A percentile compares a stretch with the other conserved stretches of the same genome.
These are phyloP conservation scores for Eucidaris tribuloides DNA, from an alignment of 35 echinoderm and acorn worm genomes.

Conservation along the genomic window DNA sequence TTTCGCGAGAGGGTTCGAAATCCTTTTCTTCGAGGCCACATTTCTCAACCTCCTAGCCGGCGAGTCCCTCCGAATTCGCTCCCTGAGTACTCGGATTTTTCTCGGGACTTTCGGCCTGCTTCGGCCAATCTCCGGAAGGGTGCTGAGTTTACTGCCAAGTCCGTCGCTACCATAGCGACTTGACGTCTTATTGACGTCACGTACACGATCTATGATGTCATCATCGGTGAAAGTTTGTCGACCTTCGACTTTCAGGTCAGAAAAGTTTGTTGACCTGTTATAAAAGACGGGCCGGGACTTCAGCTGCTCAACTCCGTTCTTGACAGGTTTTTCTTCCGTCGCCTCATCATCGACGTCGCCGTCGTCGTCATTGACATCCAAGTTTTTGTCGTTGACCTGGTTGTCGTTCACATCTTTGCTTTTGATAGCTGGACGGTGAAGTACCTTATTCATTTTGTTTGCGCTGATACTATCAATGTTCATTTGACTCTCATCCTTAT, in stretches of 20 bases:
- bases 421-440: too few species aligned
- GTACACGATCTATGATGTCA: conserved; percentile 10
- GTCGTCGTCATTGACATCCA: neutral
- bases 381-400: neutral
- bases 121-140: neutral
- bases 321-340: too few species aligned
- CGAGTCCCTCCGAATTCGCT: neutral
- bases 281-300: too few species aligned
- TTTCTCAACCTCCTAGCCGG: neutral
- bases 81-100: neutral
- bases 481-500: too few species aligned
- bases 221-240: neutral
- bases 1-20: neutral
- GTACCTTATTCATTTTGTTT: too few species aligned
- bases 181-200: neutral
- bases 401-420: too few species aligned
- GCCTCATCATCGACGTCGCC: neutral
- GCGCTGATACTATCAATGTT: too few species aligned
- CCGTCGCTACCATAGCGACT: neutral
- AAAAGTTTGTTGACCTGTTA: conserved; percentile 4
- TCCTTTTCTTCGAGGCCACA: neutral
- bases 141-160: neutral
- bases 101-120: neutral
- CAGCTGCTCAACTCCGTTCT: too few species aligned
- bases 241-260: neutral